Evolutionary conservation across 2,113 vertebrate species (phyloP), one percentile per base, ranked within the genome.

Genomic region (Heterocephalus glaber): DNA sequence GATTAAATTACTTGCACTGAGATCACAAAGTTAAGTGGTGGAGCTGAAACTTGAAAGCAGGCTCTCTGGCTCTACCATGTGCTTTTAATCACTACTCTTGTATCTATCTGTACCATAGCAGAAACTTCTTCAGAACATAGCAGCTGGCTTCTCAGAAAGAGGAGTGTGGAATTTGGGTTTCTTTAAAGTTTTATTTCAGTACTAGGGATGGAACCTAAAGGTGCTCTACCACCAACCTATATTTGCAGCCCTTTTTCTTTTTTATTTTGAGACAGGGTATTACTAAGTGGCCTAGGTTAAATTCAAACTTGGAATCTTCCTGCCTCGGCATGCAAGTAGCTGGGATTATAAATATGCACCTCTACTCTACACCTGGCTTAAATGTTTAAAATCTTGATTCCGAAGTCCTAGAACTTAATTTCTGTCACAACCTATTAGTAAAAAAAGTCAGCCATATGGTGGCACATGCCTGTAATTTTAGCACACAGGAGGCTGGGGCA

Each of bases 1-100:
- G n/a, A n/a, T 83, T 82, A 96, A 77, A 79, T 92, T 72, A 88
- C 44, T 49, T 63, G 47, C 60, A 16, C n/a, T n/a, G 79, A 77
- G 54, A 47, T 90, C 82, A 91, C 56, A 85, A 84, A 80, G 47
- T 47, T 89, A 76, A 56, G 22, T 72, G n/a, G 41, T 84, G 38
- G 54, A 58, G 28, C 8, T 85, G 79, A 96, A 81, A 66, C 88
- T 14, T 82, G 85, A 89, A 63, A 19, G 11, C 2, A 81, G n/a
- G 41, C 35, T 47, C 26, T 65, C 44, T 88, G 81, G 38, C 24
- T 86, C 74, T 13, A 70, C 35, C 8, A 52, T 26, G 35, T 17
- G 14, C 19, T 86, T 89, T 88, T 76, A n/a, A 16, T 84, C 66
- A 74, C 24, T 4, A 28, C 28, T 3, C 14, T 38, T 44, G 33